Conservation (phyloP, 2,797 vertebrate genomes). For the Leontopithecus rosalia region DNA sequence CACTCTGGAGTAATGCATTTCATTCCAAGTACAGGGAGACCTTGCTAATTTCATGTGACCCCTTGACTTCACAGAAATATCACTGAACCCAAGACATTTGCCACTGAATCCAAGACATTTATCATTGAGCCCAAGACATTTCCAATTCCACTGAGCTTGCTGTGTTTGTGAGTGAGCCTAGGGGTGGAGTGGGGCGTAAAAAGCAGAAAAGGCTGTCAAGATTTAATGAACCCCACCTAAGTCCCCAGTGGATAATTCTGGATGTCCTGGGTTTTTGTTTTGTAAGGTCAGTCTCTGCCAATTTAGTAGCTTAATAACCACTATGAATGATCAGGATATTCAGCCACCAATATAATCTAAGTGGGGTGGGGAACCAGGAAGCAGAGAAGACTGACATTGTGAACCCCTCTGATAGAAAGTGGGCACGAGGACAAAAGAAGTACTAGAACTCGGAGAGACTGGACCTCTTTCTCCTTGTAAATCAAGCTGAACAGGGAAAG, state of each 20-base stretch:
- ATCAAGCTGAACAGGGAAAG: background rate
- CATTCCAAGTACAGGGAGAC: background rate
- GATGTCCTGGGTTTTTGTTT: background rate
- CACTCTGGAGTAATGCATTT: background rate
- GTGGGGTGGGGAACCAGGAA: background rate
- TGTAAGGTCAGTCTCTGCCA: background rate
- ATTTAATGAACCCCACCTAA: background rate
- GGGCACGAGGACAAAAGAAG: background rate
- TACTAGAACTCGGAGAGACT: background rate
- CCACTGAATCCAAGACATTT: background rate
- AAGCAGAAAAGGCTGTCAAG: background rate
- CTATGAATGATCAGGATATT: background rate
- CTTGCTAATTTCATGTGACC: background rate
- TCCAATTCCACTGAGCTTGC: background rate
- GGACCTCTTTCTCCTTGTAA: background rate
- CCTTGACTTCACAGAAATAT: background rate
- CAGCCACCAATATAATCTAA: background rate
- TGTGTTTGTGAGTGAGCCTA: background rate
- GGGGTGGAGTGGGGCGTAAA: background rate
- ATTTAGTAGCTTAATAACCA: background rate
- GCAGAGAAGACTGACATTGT: background rate
- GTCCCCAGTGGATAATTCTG: background rate
- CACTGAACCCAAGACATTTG: background rate
- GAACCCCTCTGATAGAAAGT: background rate
- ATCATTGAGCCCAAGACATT: background rate